These are phyloP conservation scores for Philereme transversata DNA, from an alignment of 2,888 invertebrate genomes.

Conservation along the genomic window DNA sequence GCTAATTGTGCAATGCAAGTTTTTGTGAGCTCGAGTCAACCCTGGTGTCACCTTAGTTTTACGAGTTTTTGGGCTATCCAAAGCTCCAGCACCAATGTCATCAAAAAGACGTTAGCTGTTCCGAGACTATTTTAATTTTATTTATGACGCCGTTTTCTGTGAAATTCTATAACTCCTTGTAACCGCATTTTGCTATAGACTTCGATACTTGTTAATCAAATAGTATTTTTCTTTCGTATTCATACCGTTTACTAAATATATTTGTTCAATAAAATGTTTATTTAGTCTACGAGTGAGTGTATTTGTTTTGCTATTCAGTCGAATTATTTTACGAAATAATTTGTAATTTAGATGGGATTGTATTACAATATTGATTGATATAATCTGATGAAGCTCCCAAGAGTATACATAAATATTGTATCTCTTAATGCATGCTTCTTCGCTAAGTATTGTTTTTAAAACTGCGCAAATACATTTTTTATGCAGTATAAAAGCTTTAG, in stretches of 20 bases:
- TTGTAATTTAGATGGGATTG: conserved; percentile 4
- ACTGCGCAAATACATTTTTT: not conserved
- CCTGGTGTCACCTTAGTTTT: too few species aligned
- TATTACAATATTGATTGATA: not conserved
- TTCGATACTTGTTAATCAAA: not conserved
- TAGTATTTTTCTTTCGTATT: not conserved
- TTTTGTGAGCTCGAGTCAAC: too few species aligned
- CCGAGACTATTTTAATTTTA: too few species aligned
- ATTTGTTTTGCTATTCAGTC: conserved; percentile 4
- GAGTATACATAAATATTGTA: not conserved
- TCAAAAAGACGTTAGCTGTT: too few species aligned
- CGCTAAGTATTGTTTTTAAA: too few species aligned
- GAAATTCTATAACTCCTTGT: too few species aligned
- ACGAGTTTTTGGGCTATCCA: too few species aligned
- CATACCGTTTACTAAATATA: not conserved
- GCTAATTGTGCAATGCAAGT: too few species aligned
- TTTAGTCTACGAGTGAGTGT: not conserved
- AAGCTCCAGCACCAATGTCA: too few species aligned
- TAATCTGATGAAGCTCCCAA: not conserved
- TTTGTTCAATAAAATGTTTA: conserved; percentile 19
- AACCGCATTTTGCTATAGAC: too few species aligned
- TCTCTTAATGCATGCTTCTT: too few species aligned
- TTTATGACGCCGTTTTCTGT: too few species aligned
- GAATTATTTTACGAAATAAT: not conserved
- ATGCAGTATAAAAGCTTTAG: conserved; percentile 7